phyloP scores from a whole-genome alignment of 2,113 vertebrate genomes.

The Alligator mississippiensis region DNA sequence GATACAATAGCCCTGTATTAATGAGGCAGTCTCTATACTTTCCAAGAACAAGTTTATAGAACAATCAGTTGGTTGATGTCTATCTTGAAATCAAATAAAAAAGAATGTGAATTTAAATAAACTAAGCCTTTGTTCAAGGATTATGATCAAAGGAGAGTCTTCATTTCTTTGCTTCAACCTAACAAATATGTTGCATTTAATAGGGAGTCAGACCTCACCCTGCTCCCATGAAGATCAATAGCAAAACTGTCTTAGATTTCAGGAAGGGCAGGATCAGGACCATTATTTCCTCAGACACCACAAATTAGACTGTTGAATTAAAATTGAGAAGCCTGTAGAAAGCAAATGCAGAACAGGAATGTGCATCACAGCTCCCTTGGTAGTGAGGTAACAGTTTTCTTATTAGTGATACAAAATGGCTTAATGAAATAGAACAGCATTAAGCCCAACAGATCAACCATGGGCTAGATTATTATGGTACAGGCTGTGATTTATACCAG shows the following conservation, averaged over 20 bases:
- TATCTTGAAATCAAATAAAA: constrained; percentile 56
- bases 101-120: constrained; percentile 8
- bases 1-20: constrained; percentile 59
- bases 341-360: not conserved
- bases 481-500: not conserved
- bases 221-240: not conserved
- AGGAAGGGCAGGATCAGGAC: not conserved
- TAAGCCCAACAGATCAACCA: not conserved
- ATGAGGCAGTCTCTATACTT: constrained; percentile 66
- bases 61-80: constrained; percentile 58
- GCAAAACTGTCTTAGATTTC: not conserved
- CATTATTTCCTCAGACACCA: not conserved
- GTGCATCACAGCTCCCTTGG: not conserved
- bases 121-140: constrained; percentile 40
- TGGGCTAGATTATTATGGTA: not conserved
- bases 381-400: constrained; percentile 55
- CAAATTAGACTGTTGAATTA: not conserved
- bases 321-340: not conserved
- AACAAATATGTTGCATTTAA: not conserved
- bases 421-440: constrained; percentile 41
- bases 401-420: constrained; percentile 52
- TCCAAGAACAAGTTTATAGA: constrained; percentile 66
- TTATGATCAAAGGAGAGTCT: constrained; percentile 49
- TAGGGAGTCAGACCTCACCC: constrained; percentile 15
- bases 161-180: not conserved